Evolutionary conservation across 2,113 vertebrate species (phyloP), one percentile per base, ranked within the genome.

Genomic region (Ifrita kowaldi): DNA sequence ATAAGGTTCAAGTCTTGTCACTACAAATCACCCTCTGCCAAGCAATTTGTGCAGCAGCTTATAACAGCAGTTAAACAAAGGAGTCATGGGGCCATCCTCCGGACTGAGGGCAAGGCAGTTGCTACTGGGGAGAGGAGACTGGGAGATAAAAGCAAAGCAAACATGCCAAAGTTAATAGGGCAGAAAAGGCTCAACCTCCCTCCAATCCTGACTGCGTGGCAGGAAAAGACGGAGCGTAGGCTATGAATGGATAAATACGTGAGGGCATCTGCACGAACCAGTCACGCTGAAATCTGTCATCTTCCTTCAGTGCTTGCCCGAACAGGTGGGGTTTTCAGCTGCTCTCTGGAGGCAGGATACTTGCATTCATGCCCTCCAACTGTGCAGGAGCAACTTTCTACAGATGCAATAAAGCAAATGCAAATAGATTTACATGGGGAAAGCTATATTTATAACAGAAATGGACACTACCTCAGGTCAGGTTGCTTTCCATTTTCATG

Each of bases 31-130:
- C 96, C 96, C 94, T 95, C 93, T 91, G 96, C 96, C 92, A 95
- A 98, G 97, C 85, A 97, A 96, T 97, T 96, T 96, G 96, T 95
- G 90, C 87, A 23, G 93, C 95, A 97, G 97, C 90, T 97, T 97
- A 97, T 93, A 98, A 96, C 98, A 98, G 98, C 96, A 97, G 97
- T 97, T 98, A 97, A 97, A 97, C 95, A 97, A 97, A 98, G 91
- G 96, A 96, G 84, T 82, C 92, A 78, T 57, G 87, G 76, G 95
- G 94, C 96, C 87, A 97, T 97, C 94, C 96, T 77, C 86, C 0
- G 90, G 96, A 95, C 95, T 69, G 87, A 97, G 97, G 94, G 88
- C 95, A 94, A 93, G 92, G 92, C 96, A 89, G 87, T 97, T 94
- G 97, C 97, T 97, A 97, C 97, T 89, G 94, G 80, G 92, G 90